phyloP scores from a whole-genome alignment of 2,888 invertebrate genomes.

The Augiades crinisus region DNA sequence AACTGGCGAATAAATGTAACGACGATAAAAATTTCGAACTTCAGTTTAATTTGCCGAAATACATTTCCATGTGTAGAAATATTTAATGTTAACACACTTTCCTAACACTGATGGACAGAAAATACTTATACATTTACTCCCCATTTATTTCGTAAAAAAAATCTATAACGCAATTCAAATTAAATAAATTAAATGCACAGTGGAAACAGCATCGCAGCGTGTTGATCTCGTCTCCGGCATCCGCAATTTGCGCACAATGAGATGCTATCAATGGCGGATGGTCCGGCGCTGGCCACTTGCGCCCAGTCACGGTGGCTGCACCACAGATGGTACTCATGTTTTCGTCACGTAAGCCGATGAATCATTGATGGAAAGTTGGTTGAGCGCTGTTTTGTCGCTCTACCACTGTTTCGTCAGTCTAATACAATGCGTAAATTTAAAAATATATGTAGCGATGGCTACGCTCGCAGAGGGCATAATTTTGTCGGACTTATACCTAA shows the following conservation, averaged over 20 bases:
- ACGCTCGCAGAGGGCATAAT: too few relatives aligned
- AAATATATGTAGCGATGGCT: not conserved
- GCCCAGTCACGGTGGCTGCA: slow-evolving; percentile 62
- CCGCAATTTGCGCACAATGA: slow-evolving; percentile 77
- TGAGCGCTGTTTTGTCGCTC: not conserved
- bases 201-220: slow-evolving; percentile 36
- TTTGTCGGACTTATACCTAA: too few relatives aligned
- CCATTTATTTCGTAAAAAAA: too few relatives aligned
- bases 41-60: too few relatives aligned
- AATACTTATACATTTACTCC: too few relatives aligned
- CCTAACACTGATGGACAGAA: too few relatives aligned
- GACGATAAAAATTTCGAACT: too few relatives aligned
- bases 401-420: not conserved
- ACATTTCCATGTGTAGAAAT: too few relatives aligned
- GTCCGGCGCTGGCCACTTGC: slow-evolving; percentile 67
- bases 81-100: too few relatives aligned
- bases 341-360: slow-evolving; percentile 3
- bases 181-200: not conserved
- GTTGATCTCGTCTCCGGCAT: slow-evolving; percentile 65
- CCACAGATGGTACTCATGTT: slow-evolving; percentile 2
- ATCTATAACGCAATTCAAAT: too few relatives aligned
- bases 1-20: too few relatives aligned
- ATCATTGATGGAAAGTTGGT: slow-evolving; percentile 4
- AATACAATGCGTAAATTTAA: not conserved
- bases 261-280: slow-evolving; percentile 80